Percentiles rank a stretch among this genome's conserved stretches.
Evolutionary conservation across 2,888 invertebrate genomes (phyloP).

Genomic region (Omphaloscelis lunosa): DNA sequence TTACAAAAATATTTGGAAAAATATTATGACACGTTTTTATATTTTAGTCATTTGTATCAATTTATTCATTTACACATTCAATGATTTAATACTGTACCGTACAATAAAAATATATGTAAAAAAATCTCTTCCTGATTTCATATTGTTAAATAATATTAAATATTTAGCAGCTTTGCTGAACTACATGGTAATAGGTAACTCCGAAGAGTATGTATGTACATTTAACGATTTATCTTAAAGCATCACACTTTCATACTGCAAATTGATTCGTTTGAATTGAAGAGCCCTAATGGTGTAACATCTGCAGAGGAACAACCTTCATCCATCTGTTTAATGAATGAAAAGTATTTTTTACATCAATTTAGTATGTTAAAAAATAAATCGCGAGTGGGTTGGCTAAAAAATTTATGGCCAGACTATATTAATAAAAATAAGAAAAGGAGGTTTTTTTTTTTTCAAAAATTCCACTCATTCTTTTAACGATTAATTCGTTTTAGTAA

Average conservation of each 20-base stretch:
- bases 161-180: conserved; percentile 45
- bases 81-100: conserved; percentile 49
- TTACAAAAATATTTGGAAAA: conserved; percentile 16
- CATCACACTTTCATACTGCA: not conserved
- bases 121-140: conserved; percentile 23
- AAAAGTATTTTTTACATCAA: too few relatives aligned
- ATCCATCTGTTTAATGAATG: too few relatives aligned
- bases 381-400: too few relatives aligned
- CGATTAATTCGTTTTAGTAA: too few relatives aligned
- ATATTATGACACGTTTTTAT: conserved; percentile 22
- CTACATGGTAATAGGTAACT: conserved; percentile 31
- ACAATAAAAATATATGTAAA: conserved; percentile 7
- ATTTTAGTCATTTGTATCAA: not conserved
- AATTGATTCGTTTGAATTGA: conserved; percentile 7
- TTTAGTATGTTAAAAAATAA: too few relatives aligned
- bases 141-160: conserved; percentile 33
- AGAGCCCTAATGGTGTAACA: not conserved
- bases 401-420: too few relatives aligned
- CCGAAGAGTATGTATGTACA: conserved; percentile 30
- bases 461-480: too few relatives aligned
- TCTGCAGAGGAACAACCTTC: too few relatives aligned
- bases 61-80: conserved; percentile 36
- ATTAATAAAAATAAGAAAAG: too few relatives aligned
- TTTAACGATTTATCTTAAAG: conserved; percentile 24
- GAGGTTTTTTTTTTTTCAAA: too few relatives aligned